Base-by-base conservation (phyloP, 2,797 vertebrate genomes). In the Coracias cyanogaster region DNA sequence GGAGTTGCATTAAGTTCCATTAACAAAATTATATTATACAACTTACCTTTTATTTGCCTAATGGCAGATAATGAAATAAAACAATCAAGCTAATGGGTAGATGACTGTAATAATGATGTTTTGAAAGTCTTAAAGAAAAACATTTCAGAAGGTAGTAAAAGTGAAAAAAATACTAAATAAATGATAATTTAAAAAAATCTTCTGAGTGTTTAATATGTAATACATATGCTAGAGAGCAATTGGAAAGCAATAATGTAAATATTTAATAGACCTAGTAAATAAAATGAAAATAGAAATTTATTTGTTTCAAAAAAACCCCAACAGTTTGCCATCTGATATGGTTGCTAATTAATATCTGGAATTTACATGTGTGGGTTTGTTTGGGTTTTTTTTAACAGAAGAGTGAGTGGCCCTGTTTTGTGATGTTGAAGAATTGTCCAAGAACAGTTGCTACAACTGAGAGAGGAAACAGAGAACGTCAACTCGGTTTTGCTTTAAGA, bases 41-140 rank as follows among this genome's bases (percentile, higher is more conserved):
- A 89, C 86, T 94, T 96, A 78, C 60, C 58, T 3, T 95, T 95
- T 96, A 77, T 91, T 95, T 86, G 37, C 67, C 82, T 73, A 86
- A 97, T 91, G 86, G 76, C 87, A 94, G 73, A 74, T 96, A 95
- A 96, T 95, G 85, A 94, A 81, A 95, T 88, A 87, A 84, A 84
- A 41, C 82, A 82, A 31, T n/a, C 20, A 82, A 84, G 43, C 14
- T 83, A 88, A 77, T 46, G 88, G 62, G 90, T 89, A 45, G 61
- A 81, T 78, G 85, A 70, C 11, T 82, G 91, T 89, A 93, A 43
- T 67, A 83, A 89, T 74, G 89, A 12, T 73, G 31, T 72, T 87
- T 69, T 94, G 79, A 85, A 87, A 89, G 46, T 52, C 60, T 93
- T 72, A 55, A 4, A 93, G 55, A 80, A n/a, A 92, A 86, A 16